These are phyloP conservation scores for Salvelinus namaycush DNA, from an alignment of 2,113 vertebrate species.

Conservation along the genomic window DNA sequence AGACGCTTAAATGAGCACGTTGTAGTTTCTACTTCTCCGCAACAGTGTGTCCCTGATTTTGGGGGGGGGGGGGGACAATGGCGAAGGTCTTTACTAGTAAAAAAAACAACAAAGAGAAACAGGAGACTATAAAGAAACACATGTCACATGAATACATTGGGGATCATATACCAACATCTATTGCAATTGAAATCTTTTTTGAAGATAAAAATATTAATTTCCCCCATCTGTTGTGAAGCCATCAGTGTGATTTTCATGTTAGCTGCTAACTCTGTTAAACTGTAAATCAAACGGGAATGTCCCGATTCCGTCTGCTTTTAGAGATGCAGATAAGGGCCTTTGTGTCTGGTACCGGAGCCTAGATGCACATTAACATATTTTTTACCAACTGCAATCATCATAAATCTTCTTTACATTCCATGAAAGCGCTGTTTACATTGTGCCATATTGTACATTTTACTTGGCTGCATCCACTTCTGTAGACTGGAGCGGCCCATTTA, in stretches of 20 bases:
- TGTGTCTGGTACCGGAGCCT: slow-evolving; percentile 11
- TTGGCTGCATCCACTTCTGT: slow-evolving; percentile 34
- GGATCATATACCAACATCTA: no score
- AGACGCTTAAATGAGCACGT: no score
- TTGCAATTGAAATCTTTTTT: background rate
- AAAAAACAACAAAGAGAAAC: no score
- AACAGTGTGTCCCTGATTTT: no score
- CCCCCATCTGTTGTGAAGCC: slow-evolving; percentile 13
- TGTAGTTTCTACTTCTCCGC: no score
- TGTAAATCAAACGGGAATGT: slow-evolving; percentile 13
- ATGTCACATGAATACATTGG: background rate
- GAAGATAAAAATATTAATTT: slow-evolving; percentile 19
- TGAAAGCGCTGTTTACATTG: slow-evolving; percentile 41
- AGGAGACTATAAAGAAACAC: no score
- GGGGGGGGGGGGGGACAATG: no score
- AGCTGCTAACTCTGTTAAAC: background rate
- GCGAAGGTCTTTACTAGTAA: no score
- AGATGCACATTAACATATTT: slow-evolving; percentile 28
- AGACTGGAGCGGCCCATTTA: slow-evolving; percentile 5
- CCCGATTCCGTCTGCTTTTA: background rate
- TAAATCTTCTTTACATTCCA: slow-evolving; percentile 18
- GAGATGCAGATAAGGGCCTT: background rate
- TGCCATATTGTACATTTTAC: slow-evolving; percentile 40
- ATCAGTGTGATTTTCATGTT: slow-evolving; percentile 3
- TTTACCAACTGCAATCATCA: slow-evolving; percentile 34